These are phyloP conservation scores for Labeo catla DNA, from an alignment of 2,113 vertebrate genomes.

Conservation along the genomic window DNA sequence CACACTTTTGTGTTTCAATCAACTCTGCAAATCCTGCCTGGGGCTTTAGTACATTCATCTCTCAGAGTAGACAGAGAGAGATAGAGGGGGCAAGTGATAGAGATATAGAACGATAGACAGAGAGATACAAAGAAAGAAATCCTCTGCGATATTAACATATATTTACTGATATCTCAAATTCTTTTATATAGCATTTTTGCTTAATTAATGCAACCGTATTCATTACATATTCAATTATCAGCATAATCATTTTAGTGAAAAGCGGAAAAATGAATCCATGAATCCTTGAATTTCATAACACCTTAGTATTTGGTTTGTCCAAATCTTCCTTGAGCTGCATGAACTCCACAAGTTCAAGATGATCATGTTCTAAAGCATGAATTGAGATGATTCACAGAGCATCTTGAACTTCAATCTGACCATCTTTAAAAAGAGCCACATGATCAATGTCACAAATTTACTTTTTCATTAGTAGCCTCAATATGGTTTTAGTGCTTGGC, in stretches of 20 bases:
- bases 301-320: background rate
- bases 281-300: background rate
- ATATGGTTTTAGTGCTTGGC: too few relatives aligned
- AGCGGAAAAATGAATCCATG: background rate
- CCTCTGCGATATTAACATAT: background rate
- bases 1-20: constrained; percentile 76
- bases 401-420: background rate
- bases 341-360: background rate
- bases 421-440: background rate
- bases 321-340: background rate
- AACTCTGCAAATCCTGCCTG: constrained; percentile 68
- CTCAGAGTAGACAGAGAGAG: constrained; percentile 26
- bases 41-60: constrained; percentile 61
- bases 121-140: constrained; percentile 17
- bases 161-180: background rate
- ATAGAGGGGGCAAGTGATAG: background rate
- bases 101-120: background rate
- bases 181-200: background rate
- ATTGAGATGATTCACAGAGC: background rate
- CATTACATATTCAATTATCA: background rate
- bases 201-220: background rate
- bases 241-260: background rate
- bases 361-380: background rate
- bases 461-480: background rate
- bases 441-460: background rate